These are phyloP conservation scores for Sapajus apella DNA, from an alignment of 2,113 vertebrate genomes.

Conservation along the genomic window DNA sequence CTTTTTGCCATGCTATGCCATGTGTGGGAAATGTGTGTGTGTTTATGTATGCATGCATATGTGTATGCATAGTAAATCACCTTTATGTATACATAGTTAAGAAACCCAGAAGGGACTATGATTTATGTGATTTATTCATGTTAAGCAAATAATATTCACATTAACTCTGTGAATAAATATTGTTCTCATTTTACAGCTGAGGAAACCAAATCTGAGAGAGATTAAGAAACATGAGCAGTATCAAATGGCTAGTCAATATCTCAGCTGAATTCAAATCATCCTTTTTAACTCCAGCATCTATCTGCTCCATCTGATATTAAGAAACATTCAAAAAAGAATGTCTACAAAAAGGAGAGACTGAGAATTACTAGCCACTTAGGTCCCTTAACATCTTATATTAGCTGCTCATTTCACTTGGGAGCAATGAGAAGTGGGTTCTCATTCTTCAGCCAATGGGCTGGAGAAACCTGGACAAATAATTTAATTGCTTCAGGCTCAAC, in stretches of 20 bases:
- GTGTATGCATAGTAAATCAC: background rate
- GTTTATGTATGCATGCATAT: background rate
- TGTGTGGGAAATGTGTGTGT: background rate
- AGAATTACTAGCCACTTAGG: background rate
- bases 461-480: background rate
- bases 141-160: background rate
- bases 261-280: conserved; percentile 5
- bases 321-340: background rate
- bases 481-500: background rate
- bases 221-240: background rate
- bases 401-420: background rate
- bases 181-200: background rate
- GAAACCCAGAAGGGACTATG: background rate
- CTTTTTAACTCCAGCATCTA: background rate
- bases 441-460: background rate
- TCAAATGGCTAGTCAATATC: background rate
- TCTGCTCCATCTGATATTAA: background rate
- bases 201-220: background rate
- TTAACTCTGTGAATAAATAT: background rate
- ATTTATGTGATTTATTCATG: background rate
- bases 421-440: background rate
- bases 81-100: background rate
- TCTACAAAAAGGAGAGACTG: background rate
- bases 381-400: background rate
- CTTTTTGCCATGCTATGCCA: background rate